Conservation (phyloP, 2,888 invertebrate genomes). For the Scotopteryx bipunctaria region DNA sequence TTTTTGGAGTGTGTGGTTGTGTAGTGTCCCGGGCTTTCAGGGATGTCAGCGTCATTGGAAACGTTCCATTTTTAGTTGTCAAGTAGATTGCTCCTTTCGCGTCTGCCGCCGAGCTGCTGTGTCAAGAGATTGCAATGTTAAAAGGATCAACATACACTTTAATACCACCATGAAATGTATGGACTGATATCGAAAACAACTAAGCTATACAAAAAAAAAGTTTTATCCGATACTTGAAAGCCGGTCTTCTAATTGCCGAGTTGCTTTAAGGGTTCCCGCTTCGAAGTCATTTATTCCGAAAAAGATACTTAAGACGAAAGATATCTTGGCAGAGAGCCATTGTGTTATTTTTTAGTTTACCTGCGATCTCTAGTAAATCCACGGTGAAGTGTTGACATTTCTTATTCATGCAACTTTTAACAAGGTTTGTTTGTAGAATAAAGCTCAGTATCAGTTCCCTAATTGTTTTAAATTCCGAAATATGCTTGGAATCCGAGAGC, state of each 20-base stretch:
- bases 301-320: conserved; percentile 46
- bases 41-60: conserved; percentile 78
- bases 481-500: conserved; percentile 24
- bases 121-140: conserved; percentile 44
- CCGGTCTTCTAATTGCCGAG: conserved; percentile 51
- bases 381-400: conserved; percentile 29
- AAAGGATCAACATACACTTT: not conserved
- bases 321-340: conserved; percentile 58
- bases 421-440: conserved; percentile 22
- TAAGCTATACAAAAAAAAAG: conserved; percentile 6
- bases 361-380: conserved; percentile 34
- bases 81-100: conserved; percentile 79
- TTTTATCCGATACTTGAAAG: conserved; percentile 22
- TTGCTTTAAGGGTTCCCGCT: conserved; percentile 41
- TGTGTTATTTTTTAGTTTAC: conserved; percentile 56
- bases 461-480: conserved; percentile 27
- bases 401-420: conserved; percentile 38
- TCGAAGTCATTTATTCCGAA: conserved; percentile 49
- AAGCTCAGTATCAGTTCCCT: conserved; percentile 19
- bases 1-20: conserved; percentile 61
- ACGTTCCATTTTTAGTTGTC: conserved; percentile 80
- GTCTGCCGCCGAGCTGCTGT: conserved; percentile 59
- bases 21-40: conserved; percentile 59
- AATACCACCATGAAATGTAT: conserved; percentile 2
- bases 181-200: not conserved